Evolutionary conservation across 2,113 vertebrate genomes (phyloP).

Genomic region (Nesoenas mayeri): DNA sequence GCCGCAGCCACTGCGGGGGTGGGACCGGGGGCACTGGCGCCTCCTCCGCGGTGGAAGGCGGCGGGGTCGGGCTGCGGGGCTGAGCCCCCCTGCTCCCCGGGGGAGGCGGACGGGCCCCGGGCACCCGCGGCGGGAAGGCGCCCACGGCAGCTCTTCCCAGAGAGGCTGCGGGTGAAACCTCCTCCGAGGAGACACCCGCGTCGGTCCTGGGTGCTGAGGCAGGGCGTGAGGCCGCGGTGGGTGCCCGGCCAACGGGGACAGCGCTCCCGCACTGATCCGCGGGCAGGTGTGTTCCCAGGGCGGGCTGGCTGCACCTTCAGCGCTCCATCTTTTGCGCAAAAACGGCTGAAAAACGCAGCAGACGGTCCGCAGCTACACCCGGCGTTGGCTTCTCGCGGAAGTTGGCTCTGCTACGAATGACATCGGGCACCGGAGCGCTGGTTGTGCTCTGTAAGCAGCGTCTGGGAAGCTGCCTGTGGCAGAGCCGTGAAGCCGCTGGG

Average conservation of each 20-base stretch:
- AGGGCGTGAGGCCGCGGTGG: background rate
- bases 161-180: background rate
- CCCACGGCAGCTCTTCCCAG: fast-evolving
- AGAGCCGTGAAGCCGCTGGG: background rate
- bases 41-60: background rate
- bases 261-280: fast-evolving
- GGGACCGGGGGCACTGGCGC: background rate
- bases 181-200: fast-evolving
- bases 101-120: background rate
- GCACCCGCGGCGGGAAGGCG: background rate
- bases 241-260: no score
- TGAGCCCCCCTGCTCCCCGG: no score
- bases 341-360: background rate
- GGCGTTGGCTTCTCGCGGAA: fast-evolving
- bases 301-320: background rate
- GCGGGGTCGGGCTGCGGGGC: background rate
- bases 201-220: background rate
- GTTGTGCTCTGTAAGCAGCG: fast-evolving
- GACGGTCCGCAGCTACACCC: fast-evolving
- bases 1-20: background rate
- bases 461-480: background rate
- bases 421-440: fast-evolving
- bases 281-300: background rate
- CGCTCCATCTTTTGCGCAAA: background rate
- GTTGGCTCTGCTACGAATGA: fast-evolving